Evolutionary conservation across 2,113 vertebrate species (phyloP).

Genomic region (Nothoprocta pentlandii): DNA sequence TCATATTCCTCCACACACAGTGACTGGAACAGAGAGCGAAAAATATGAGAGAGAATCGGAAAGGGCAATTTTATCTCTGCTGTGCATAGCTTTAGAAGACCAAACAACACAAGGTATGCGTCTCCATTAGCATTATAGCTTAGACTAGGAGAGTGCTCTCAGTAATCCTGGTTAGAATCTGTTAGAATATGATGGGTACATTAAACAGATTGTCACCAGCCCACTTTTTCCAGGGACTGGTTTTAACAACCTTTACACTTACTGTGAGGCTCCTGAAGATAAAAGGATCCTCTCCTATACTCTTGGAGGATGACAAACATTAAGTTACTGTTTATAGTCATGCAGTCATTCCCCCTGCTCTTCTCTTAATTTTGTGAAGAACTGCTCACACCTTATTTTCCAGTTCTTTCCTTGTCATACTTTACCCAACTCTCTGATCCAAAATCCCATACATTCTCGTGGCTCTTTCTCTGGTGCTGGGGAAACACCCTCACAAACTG

Average conservation of each 20-base stretch:
- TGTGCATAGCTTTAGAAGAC: neutral
- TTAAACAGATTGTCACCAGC: neutral
- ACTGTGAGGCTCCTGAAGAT: neutral
- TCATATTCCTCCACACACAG: neutral
- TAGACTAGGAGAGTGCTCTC: neutral
- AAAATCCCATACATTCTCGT: neutral
- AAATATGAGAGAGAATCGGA: neutral
- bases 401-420: neutral
- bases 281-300: neutral
- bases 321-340: neutral
- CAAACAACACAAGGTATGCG: neutral
- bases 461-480: neutral
- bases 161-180: neutral
- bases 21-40: neutral
- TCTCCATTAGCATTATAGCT: neutral
- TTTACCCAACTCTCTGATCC: neutral
- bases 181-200: neutral
- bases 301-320: neutral
- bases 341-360: neutral
- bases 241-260: neutral
- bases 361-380: neutral
- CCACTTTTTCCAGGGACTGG: neutral
- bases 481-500: neutral
- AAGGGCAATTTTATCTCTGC: neutral
- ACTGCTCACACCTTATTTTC: neutral